These are phyloP conservation scores for Rhagologus leucostigma DNA, from an alignment of 2,113 vertebrate genomes.

Conservation along the genomic window DNA sequence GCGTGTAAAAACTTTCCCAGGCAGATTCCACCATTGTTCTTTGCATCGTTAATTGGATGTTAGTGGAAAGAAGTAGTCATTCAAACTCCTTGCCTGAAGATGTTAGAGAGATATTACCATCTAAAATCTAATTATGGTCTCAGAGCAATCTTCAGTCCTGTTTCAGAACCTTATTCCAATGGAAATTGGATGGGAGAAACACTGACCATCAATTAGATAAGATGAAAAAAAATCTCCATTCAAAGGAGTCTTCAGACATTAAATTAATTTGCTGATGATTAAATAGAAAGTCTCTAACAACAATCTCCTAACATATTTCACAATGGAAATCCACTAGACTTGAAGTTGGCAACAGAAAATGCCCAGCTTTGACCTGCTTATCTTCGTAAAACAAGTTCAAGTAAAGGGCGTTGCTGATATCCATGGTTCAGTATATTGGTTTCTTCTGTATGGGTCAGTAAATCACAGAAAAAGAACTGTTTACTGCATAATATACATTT, in stretches of 20 bases:
- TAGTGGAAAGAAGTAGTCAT: background rate
- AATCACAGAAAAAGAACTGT: background rate
- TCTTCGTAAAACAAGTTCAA: background rate
- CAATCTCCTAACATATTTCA: background rate
- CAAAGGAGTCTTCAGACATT: background rate
- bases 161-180: background rate
- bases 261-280: background rate
- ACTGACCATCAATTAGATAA: background rate
- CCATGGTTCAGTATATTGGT: background rate
- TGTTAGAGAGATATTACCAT: background rate
- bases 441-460: background rate
- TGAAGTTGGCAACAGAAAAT: background rate
- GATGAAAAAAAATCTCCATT: background rate
- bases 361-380: background rate
- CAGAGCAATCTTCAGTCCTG: background rate
- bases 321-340: background rate
- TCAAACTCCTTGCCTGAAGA: background rate
- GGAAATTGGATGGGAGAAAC: background rate
- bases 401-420: rapidly evolving
- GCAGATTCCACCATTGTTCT: background rate
- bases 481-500: background rate
- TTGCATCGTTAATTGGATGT: background rate
- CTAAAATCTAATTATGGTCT: background rate
- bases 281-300: background rate
- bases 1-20: background rate